A percentile compares a stretch with the other conserved stretches of the same genome.
Conservation (phyloP, 2,797 vertebrate genomes). For the Darevskia mixta region DNA sequence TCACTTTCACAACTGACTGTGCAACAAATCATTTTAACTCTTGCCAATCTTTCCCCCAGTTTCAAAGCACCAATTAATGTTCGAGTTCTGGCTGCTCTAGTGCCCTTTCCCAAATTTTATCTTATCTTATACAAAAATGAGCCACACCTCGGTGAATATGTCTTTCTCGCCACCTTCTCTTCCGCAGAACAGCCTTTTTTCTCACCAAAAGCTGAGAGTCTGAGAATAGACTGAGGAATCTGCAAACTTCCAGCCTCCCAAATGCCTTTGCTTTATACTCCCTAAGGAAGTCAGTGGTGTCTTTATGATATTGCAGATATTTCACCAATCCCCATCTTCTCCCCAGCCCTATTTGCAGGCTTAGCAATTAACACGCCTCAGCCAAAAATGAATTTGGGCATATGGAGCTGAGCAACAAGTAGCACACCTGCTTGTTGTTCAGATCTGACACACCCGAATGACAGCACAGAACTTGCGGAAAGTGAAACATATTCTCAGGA, state of each 20-base stretch:
- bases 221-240: no score
- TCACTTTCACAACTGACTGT: conserved; percentile 69
- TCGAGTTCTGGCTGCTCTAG: background rate
- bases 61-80: conserved; percentile 37
- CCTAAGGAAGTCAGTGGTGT: background rate
- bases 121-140: background rate
- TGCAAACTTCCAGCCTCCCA: background rate
- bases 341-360: background rate
- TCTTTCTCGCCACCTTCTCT: no score
- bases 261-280: background rate
- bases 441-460: background rate
- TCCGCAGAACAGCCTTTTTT: no score
- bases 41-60: conserved; percentile 22
- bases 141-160: background rate
- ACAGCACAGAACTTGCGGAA: background rate
- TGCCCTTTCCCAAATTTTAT: conserved; percentile 9
- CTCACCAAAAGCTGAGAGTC: background rate
- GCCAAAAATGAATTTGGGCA: background rate
- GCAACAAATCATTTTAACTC: conserved; percentile 58
- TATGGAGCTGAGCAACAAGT: background rate
- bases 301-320: background rate
- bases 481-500: background rate
- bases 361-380: background rate
- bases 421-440: background rate
- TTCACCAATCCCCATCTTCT: background rate